Conservation (phyloP, 2,113 vertebrate genomes). For the Canis aureus region DNA sequence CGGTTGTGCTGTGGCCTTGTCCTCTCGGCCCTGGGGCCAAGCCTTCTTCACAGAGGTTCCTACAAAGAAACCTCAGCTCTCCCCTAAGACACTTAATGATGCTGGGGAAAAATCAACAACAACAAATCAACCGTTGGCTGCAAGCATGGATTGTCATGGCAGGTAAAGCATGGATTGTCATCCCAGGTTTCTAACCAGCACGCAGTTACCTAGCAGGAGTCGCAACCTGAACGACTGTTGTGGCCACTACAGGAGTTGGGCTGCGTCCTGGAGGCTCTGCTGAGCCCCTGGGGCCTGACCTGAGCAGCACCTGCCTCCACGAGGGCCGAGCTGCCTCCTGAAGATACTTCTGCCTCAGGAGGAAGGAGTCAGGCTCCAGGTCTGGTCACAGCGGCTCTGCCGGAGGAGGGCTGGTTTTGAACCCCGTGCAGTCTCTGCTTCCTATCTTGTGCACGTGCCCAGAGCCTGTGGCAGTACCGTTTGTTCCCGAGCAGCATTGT, state of each 20-base stretch:
- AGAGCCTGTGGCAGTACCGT: not conserved
- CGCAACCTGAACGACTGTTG: not conserved
- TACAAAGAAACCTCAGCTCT: not conserved
- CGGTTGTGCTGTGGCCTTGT: rapidly evolving
- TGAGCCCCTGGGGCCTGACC: not conserved
- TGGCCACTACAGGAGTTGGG: too few relatives aligned
- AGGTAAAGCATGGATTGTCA: not conserved
- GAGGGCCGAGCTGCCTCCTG: not conserved
- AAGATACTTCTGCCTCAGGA: not conserved
- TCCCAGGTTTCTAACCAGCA: not conserved
- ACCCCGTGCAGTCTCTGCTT: not conserved
- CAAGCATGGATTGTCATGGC: too few relatives aligned
- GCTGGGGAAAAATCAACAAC: not conserved
- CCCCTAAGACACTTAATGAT: not conserved
- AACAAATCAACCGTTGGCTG: not conserved
- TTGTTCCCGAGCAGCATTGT: not conserved
- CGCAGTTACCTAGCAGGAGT: not conserved
- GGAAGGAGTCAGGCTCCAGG: not conserved
- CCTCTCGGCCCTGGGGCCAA: not conserved
- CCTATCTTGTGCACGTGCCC: too few relatives aligned
- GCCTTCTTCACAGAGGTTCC: not conserved
- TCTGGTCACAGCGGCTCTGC: too few relatives aligned
- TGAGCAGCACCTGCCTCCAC: not conserved
- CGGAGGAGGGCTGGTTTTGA: not conserved
- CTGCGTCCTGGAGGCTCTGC: not conserved